A percentile compares a stretch with the other conserved stretches of the same genome.
phyloP scores from a whole-genome alignment of 2,888 invertebrate species.

The Aquatica leii region DNA sequence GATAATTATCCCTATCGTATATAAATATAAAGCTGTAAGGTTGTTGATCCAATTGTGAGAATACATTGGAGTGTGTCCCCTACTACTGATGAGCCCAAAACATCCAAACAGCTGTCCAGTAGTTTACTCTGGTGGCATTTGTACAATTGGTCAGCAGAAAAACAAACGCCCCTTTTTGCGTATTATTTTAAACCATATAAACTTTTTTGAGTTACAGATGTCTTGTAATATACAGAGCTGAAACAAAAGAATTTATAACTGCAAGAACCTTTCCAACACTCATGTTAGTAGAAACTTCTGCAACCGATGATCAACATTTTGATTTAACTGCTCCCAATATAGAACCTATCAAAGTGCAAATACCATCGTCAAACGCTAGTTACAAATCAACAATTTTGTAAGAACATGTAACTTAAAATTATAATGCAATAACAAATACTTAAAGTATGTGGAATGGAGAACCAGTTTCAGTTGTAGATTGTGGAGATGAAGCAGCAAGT shows the following conservation, averaged over 20 bases:
- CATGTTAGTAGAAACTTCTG: slow-evolving; percentile 59
- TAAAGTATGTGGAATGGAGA: background rate
- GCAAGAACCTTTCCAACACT: slow-evolving; percentile 61
- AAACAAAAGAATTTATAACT: slow-evolving; percentile 58
- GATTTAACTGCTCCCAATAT: slow-evolving; percentile 62
- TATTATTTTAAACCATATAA: too few relatives aligned
- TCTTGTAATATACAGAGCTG: slow-evolving; percentile 53
- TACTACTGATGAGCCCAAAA: too few relatives aligned
- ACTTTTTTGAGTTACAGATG: too few relatives aligned
- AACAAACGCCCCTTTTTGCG: too few relatives aligned
- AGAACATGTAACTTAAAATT: background rate
- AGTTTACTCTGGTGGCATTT: too few relatives aligned
- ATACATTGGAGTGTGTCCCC: too few relatives aligned
- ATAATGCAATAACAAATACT: background rate
- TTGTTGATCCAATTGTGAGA: too few relatives aligned
- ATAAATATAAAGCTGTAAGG: too few relatives aligned
- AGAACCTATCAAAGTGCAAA: slow-evolving; percentile 58
- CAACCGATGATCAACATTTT: slow-evolving; percentile 57
- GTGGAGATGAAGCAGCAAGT: slow-evolving; percentile 67
- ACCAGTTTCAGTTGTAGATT: slow-evolving; percentile 60
- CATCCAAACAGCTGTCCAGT: too few relatives aligned
- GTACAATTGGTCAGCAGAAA: too few relatives aligned
- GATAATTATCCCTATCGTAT: too few relatives aligned
- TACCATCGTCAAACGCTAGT: slow-evolving; percentile 51
- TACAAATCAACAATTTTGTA: slow-evolving; percentile 32